Evolutionary conservation across 2,113 vertebrate species (phyloP).

Genomic region (Thomomys bottae): DNA sequence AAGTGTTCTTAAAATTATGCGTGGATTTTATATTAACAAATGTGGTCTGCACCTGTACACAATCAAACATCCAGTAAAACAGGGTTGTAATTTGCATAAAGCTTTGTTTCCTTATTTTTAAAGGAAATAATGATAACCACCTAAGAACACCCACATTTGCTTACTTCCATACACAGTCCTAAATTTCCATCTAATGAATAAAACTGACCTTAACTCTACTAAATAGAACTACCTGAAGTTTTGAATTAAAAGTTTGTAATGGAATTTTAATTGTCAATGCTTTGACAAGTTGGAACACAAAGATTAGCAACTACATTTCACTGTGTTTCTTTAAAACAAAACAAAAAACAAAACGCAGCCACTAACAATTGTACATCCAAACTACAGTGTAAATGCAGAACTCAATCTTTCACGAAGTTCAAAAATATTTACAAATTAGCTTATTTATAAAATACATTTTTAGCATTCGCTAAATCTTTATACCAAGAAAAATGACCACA

Average conservation of each 20-base stretch:
- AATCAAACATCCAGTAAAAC: slow-evolving; percentile 65
- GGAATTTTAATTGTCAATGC: slow-evolving; percentile 60
- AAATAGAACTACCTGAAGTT: slow-evolving; percentile 57
- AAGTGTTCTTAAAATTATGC: slow-evolving; percentile 52
- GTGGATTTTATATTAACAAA: slow-evolving; percentile 62
- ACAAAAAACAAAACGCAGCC: slow-evolving; percentile 12
- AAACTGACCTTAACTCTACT: slow-evolving; percentile 46
- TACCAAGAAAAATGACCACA: slow-evolving; percentile 35
- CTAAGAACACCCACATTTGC: slow-evolving; percentile 40
- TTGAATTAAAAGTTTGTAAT: slow-evolving; percentile 46
- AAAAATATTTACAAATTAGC: slow-evolving; percentile 66
- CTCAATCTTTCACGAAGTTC: slow-evolving; percentile 59
- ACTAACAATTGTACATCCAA: slow-evolving; percentile 66
- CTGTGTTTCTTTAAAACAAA: slow-evolving; percentile 44
- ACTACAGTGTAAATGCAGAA: slow-evolving; percentile 48
- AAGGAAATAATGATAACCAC: slow-evolving; percentile 45
- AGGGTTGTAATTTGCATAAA: slow-evolving; percentile 33
- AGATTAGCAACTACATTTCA: slow-evolving; percentile 62
- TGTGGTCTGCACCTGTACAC: slow-evolving; percentile 43
- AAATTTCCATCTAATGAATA: slow-evolving; percentile 57
- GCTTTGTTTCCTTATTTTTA: slow-evolving; percentile 63
- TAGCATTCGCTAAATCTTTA: slow-evolving; percentile 69
- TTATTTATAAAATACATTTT: slow-evolving; percentile 75
- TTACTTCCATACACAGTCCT: slow-evolving; percentile 48
- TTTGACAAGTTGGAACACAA: slow-evolving; percentile 67